A percentile compares a stretch with the other conserved stretches of the same genome.
Conservation (phyloP, 2,113 vertebrate genomes). For the Procavia capensis region DNA sequence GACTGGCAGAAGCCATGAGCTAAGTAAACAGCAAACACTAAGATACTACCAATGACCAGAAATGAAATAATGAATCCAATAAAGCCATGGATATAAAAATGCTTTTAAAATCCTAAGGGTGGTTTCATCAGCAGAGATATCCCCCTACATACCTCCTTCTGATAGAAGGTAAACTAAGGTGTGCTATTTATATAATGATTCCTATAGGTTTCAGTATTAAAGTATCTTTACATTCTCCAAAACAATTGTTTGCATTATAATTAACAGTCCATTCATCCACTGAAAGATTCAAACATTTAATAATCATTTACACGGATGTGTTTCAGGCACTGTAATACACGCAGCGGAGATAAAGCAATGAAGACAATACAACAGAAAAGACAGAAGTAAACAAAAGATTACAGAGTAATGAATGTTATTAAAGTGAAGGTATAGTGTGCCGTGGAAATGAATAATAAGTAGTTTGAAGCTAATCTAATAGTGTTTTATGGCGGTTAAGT, state of each 20-base stretch:
- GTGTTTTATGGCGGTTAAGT: too few species aligned
- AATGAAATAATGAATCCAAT: slow-evolving; percentile 16
- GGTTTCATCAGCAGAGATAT: not conserved
- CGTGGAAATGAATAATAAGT: too few species aligned
- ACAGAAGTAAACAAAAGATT: too few species aligned
- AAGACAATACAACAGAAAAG: too few species aligned
- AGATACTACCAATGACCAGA: not conserved
- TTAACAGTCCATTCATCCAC: too few species aligned
- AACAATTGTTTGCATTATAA: not conserved
- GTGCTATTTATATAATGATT: not conserved
- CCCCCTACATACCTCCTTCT: not conserved
- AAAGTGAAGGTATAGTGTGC: too few species aligned
- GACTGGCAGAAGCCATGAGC: not conserved
- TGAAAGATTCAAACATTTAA: too few species aligned
- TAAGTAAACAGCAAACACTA: slow-evolving; percentile 1
- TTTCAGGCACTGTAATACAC: too few species aligned
- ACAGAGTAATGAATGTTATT: too few species aligned
- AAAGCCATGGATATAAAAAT: not conserved
- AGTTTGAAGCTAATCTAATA: too few species aligned
- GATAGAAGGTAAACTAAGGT: not conserved
- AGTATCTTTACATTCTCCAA: not conserved
- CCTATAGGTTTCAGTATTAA: not conserved
- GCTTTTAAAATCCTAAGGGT: slow-evolving; percentile 11
- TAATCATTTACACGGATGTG: too few species aligned
- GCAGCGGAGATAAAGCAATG: too few species aligned